phyloP scores from a whole-genome alignment of 2,888 invertebrate genomes.

The Molorchus minor region DNA sequence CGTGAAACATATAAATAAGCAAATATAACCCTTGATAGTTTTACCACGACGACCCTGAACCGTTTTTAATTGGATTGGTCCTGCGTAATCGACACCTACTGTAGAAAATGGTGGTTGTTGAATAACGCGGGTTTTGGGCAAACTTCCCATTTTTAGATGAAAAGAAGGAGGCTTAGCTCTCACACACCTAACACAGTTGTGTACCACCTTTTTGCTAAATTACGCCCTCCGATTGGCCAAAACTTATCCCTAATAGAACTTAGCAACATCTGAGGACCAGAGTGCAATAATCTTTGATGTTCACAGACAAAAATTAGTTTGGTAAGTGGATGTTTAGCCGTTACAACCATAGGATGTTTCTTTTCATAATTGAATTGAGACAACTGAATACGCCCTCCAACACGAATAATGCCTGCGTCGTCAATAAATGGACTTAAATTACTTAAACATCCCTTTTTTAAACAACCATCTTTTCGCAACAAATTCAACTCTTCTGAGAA shows the following conservation, averaged over 20 bases:
- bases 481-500: background rate
- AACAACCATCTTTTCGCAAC: too few species aligned
- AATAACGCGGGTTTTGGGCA: constrained; percentile 5
- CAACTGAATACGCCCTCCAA: background rate
- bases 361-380: background rate
- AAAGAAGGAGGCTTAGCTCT: background rate
- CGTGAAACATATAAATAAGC: constrained; percentile 12
- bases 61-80: constrained; percentile 2
- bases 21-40: constrained; percentile 5
- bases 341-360: constrained; percentile 1
- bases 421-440: background rate
- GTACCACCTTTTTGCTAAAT: background rate
- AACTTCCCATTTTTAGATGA: constrained; percentile 3
- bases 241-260: background rate
- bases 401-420: background rate
- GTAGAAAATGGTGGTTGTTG: background rate
- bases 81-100: constrained; percentile 5
- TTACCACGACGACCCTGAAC: background rate
- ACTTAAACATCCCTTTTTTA: too few species aligned
- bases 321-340: background rate
- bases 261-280: background rate
- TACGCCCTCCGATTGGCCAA: background rate
- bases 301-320: background rate
- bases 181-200: background rate
- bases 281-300: background rate